Base-by-base conservation (phyloP, 2,113 vertebrate species). In the Stegostoma tigrinum region DNA sequence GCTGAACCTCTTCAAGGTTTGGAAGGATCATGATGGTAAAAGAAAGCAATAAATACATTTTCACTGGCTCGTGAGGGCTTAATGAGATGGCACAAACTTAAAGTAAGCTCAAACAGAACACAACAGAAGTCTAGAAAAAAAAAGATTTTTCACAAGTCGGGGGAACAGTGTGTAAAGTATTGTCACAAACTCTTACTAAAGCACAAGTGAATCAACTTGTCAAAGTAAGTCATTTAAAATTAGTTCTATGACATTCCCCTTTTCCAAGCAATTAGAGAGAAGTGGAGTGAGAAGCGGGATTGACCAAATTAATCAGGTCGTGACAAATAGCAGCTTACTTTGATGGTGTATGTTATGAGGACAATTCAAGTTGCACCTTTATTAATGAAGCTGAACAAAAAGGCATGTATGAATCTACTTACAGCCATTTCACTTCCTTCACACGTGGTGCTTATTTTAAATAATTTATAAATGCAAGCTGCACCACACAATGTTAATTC, bases 311-410 rank as follows among this genome's bases (percentile, higher is more conserved):
- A 27, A 14, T 19, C 17, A 15, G 14, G 34, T 90, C 30, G 10
- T 64, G 75, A 64, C 48, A 90, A n/a, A 64, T 55, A 64, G 12
- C 27, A 90, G 10, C 52, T 17, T 55, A 66, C 64, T 6, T 67
- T 93, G 61, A 17, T 15, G 34, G 3, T 93, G 61, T 30, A 66
- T 66, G 7, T 93, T 66, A 61, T 66, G 27, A 52, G 14, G 30
- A n/a, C 61, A 89, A 61, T 89, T 61, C 48, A 91, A 91, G 61
- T 91, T 61, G 89, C 52, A 91, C 55, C 34, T 91, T 64, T 3
- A 91, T 34, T 34, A 91, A 34, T 91, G 89, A 91, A 64, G 89
- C n/a, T 89, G 34, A 89, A 89, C 30, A 24, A 24, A 89, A 89
- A 15, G 24, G 27, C 86, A 91, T 66, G 55, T 38, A 34, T n/a